Conservation (phyloP, 2,113 vertebrate species). For the Sisor rabdophorus region DNA sequence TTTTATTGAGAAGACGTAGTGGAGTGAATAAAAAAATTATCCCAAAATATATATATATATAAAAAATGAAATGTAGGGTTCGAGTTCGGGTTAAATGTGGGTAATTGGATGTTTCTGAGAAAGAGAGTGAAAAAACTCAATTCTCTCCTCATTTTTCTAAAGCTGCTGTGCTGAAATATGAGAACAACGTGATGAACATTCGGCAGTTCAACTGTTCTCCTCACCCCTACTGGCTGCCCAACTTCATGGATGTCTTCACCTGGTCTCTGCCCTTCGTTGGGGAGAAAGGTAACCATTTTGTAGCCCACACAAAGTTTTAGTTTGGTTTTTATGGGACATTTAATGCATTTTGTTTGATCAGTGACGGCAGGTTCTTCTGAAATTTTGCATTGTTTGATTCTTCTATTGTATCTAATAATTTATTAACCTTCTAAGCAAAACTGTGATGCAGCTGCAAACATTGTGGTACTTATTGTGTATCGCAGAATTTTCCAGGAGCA, state of each 20-base stretch:
- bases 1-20: too few relatives aligned
- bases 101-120: conserved; percentile 37
- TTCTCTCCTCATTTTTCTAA: background rate
- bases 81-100: too few relatives aligned
- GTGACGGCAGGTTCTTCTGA: background rate
- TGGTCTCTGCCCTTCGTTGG: conserved; percentile 97
- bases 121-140: background rate
- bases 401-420: background rate
- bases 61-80: too few relatives aligned
- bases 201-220: conserved; percentile 98
- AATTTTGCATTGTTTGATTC: background rate
- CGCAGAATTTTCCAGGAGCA: background rate
- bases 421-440: background rate
- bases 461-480: background rate
- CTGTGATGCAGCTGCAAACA: background rate
- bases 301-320: background rate
- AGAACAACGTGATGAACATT: conserved; percentile 99
- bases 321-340: too few relatives aligned
- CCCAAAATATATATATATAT: too few relatives aligned
- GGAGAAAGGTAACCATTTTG: conserved; percentile 80
- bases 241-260: conserved; percentile 98
- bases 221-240: conserved; percentile 97
- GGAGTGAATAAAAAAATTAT: too few relatives aligned
- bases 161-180: conserved; percentile 98
- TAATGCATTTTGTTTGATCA: too few relatives aligned